Base-by-base conservation (phyloP, 2,797 vertebrate genomes). In the Erpetoichthys calabaricus region DNA sequence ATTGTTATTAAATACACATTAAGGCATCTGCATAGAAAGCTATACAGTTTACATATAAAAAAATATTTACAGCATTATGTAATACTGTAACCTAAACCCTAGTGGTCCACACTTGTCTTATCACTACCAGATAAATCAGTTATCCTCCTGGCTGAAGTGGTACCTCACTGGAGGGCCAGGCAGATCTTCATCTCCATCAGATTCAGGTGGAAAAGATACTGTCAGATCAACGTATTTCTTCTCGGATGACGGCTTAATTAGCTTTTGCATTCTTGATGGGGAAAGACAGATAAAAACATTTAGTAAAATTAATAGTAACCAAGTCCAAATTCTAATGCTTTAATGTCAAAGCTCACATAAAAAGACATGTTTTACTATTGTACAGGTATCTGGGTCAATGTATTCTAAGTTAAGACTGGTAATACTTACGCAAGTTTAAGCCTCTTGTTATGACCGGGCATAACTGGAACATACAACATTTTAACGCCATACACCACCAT, bases 401-500 rank as follows among this genome's bases (percentile, higher is more conserved):
- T 25, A 25, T 25, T 25, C 1, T 1, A 25, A 25, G 25, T 25
- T 25, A 25, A 25, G 25, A 4, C 6, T 51, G 1, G 42, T 45
- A 45, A 8, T 68, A 84, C 90, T 91, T 80, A 95, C 94, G 95
- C 97, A 68, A 96, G 74, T 66, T 99, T 98, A 51, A 99, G 79
- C 75, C 94, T 88, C 81, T 99, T 99, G 55, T 84, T 89, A 60
- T 99, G 95, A 64, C 96, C 96, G 3, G 96, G 96, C 91, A 99
- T 95, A 70, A 98, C 83, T 57, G 96, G 96, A 65, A 99, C 94
- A 65, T 97, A 99, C 2, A 99, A 85, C 96, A 99, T 99, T 80
- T 97, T 98, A 62, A 99, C 96, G 60, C 95, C 95, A 45, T 99
- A 89, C n/a, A 99, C 91, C n/a, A 98, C 96, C 94, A 98, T 98